Conservation (phyloP, 2,113 vertebrate species). For the Percina caprodes region DNA sequence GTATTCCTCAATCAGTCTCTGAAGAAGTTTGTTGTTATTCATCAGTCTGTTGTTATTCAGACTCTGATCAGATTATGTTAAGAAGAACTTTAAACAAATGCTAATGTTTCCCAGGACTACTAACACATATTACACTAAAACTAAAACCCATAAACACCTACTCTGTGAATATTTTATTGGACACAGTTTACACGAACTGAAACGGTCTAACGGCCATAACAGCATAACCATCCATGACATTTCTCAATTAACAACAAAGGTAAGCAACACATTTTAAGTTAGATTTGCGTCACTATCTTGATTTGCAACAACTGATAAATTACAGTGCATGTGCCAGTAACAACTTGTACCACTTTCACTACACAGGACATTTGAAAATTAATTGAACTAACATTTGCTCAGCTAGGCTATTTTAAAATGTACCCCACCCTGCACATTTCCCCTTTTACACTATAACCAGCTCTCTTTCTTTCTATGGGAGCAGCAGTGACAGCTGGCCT, state of each 20-base stretch:
- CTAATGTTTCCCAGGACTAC: neutral
- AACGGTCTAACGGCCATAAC: neutral
- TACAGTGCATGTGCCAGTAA: neutral
- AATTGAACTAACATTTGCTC: neutral
- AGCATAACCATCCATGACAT: neutral
- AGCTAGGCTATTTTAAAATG: conserved; percentile 2
- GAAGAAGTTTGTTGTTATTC: too few relatives aligned
- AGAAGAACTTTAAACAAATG: neutral
- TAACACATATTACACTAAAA: neutral
- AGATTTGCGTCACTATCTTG: neutral
- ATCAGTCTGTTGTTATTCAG: too few relatives aligned
- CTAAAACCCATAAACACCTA: neutral
- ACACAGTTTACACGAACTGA: neutral
- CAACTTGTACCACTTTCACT: neutral
- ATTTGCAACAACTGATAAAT: neutral
- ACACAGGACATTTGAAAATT: neutral
- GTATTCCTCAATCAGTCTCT: neutral
- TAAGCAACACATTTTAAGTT: conserved; percentile 19
- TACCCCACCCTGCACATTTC: neutral
- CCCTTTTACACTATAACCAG: neutral
- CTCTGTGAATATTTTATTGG: neutral
- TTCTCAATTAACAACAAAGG: neutral
- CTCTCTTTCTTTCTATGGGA: conserved; percentile 18
- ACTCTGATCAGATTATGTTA: neutral
- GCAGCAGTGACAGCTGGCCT: conserved; percentile 64